Evolutionary conservation across 1,140 invertebrate genomes (phyloP).

Genomic region (Bombus affinis): DNA sequence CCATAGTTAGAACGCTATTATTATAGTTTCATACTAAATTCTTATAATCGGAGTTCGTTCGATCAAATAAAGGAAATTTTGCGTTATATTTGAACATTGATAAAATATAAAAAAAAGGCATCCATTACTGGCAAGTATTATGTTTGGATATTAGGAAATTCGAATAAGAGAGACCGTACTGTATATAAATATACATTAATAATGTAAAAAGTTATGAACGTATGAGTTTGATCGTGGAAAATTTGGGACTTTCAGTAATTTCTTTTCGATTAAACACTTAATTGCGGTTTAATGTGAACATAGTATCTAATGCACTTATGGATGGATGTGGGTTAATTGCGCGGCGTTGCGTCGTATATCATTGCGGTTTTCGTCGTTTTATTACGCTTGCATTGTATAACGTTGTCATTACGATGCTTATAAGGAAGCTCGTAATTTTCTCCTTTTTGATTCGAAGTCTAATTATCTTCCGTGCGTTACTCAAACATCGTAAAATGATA

Average conservation of each 20-base stretch:
- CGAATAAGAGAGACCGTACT: no score
- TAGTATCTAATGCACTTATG: not conserved
- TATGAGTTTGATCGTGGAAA: not conserved
- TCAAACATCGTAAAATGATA: slow-evolving; percentile 2
- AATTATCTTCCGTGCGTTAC: not conserved
- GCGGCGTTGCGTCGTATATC: not conserved
- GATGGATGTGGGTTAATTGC: slow-evolving; percentile 11
- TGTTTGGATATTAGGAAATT: no score
- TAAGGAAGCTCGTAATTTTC: not conserved
- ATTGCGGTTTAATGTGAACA: not conserved
- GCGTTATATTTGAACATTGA: no score
- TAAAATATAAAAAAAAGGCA: no score
- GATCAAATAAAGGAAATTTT: no score
- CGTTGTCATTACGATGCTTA: slow-evolving; percentile 3
- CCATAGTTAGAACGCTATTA: no score
- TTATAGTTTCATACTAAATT: no score
- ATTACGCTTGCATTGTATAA: slow-evolving; percentile 14
- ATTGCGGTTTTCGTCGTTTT: slow-evolving; percentile 8
- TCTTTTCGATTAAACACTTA: not conserved
- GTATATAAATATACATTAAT: no score
- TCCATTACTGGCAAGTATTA: no score
- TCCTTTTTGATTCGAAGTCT: slow-evolving; percentile 8
- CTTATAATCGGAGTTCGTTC: no score
- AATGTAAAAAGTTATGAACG: not conserved
- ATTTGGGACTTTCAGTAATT: not conserved